These are phyloP conservation scores for Drosophila colorata DNA, from an alignment of 2,888 invertebrate genomes.

Conservation along the genomic window DNA sequence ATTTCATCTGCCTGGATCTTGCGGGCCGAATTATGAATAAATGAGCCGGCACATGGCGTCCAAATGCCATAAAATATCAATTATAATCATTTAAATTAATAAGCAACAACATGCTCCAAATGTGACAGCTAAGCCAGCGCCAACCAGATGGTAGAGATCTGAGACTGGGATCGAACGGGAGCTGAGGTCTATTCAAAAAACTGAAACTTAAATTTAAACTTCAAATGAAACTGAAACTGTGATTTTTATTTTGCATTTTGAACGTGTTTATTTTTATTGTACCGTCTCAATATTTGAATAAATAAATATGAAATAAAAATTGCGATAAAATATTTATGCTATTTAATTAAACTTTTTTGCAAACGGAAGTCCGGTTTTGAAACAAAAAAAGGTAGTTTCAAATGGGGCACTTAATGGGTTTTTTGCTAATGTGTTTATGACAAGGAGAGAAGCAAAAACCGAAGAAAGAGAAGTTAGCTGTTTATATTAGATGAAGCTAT, in stretches of 20 bases:
- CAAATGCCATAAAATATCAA: conserved; percentile 65
- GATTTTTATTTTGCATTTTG: neutral
- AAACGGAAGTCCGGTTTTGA: conserved; percentile 27
- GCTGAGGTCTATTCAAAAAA: neutral
- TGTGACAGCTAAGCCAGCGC: conserved; percentile 47
- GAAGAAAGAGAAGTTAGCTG: neutral
- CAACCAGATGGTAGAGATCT: conserved; percentile 3
- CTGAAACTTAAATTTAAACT: neutral
- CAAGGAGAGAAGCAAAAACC: neutral
- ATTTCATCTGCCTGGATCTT: conserved; percentile 13
- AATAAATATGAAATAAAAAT: conserved; percentile 1
- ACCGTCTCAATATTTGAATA: neutral
- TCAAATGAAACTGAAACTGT: neutral
- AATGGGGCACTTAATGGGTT: conserved; percentile 5
- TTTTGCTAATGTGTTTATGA: neutral
- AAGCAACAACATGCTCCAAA: conserved; percentile 54
- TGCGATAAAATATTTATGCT: neutral
- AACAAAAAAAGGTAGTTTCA: neutral
- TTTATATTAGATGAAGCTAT: neutral
- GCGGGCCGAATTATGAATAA: conserved; percentile 3
- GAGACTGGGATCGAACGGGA: conserved; percentile 1
- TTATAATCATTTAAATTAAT: conserved; percentile 72
- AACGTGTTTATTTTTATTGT: conserved; percentile 1
- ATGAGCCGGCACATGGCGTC: conserved; percentile 33
- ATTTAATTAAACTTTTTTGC: conserved; percentile 7